Evolutionary conservation across 2,888 invertebrate genomes (phyloP), one percentile per base, ranked within the genome.

Genomic region (Caenorhabditis japonica): DNA sequence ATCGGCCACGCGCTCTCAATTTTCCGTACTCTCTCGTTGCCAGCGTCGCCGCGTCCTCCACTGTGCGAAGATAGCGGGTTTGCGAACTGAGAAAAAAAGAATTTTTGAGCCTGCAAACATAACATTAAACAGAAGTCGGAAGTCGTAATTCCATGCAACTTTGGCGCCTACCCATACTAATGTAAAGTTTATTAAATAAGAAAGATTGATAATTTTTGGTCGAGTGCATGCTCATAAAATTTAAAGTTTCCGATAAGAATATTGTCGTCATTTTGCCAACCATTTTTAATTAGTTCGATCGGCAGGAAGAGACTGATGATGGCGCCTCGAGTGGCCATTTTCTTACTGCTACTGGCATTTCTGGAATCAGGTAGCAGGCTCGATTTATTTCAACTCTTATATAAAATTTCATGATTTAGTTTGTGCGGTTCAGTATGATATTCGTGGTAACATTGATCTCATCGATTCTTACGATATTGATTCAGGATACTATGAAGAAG

Each of bases 381-480:
- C 34, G 8, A 13, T 17, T 17, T 39, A n/a, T 39, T 5, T 4
- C 5, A 10, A 39, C 7, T 23, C 13, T 19, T 8, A 19, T 17
- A 13, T 15, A 38, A 2, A 36, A 30, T 33, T 12, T 2, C n/a
- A n/a, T n/a, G n/a, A 27, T 58, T 49, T 30, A 68, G 68, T 33
- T 12, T 33, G 19, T 8, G 58, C 46, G 21, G 56, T 53, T 4
- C 56, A 64, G 13, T 72, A 72, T 55, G 72, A 72, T 15, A 47
- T 72, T 36, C 64, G 72, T 17, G 72, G 72, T 12, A 43, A 64
- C 43, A 72, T 72, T 19, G 59, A 72, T 38, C n/a, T 59, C 36
- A 72, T 72, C 43, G 41, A 17, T n/a, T 39, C 38, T 12, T 53
- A 53, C 47, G 72, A 72, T 5, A 46, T 72, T 41, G 39, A 47